phyloP scores from a whole-genome alignment of 2,113 vertebrate genomes.

The Eulemur rufifrons region DNA sequence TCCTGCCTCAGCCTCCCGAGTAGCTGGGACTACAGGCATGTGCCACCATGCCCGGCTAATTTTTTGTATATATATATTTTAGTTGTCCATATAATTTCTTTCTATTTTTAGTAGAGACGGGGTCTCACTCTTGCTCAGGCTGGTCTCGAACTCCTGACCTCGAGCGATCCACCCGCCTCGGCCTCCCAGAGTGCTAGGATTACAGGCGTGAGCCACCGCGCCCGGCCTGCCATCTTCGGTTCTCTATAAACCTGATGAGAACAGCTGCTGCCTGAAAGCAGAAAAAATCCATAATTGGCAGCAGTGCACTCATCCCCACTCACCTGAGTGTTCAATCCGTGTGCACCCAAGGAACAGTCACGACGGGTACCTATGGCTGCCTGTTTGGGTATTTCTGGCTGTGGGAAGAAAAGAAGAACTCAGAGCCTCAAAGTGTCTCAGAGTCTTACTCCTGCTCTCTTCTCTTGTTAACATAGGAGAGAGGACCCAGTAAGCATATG shows the following conservation, averaged over 20 bases:
- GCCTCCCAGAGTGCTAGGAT: too few relatives aligned
- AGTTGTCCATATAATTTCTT: too few relatives aligned
- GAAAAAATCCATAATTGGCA: not conserved
- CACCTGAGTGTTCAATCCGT: not conserved
- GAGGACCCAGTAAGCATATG: rapidly evolving
- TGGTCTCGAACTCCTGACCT: too few relatives aligned
- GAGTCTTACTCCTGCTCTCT: not conserved
- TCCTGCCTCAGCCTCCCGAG: too few relatives aligned
- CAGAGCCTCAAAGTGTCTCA: not conserved
- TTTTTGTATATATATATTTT: too few relatives aligned
- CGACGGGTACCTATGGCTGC: not conserved
- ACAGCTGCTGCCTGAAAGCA: not conserved
- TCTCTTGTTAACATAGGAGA: not conserved
- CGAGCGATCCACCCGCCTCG: too few relatives aligned
- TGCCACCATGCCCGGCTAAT: too few relatives aligned
- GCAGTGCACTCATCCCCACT: not conserved
- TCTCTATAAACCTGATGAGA: not conserved
- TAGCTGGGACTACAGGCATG: too few relatives aligned
- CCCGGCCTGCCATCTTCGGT: not conserved
- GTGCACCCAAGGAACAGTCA: not conserved
- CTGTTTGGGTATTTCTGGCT: not conserved
- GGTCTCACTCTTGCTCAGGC: too few relatives aligned
- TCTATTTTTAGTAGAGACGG: too few relatives aligned
- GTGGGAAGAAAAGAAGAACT: not conserved
- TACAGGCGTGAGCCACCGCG: too few relatives aligned